Conservation (phyloP, 2,888 invertebrate species). For the Odontothrips loti region DNA sequence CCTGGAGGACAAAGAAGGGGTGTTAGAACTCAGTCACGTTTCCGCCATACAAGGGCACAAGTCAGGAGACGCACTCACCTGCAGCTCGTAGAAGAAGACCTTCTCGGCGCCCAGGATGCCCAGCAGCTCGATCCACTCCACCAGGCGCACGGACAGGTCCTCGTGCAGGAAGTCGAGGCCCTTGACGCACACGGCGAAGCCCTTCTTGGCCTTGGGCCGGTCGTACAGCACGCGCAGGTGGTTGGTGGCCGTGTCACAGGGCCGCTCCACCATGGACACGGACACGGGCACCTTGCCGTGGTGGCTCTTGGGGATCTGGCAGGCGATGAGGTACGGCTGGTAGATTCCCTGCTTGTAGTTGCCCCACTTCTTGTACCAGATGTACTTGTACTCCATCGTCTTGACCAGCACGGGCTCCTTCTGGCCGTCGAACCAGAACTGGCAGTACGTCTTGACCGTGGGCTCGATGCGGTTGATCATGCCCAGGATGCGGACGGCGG, state of each 20-base stretch:
- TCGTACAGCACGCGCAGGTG: conserved; percentile 79
- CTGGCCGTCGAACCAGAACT: conserved; percentile 83
- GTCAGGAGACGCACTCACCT: conserved; percentile 37
- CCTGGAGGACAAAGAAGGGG: conserved; percentile 50
- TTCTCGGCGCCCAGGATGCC: conserved; percentile 84
- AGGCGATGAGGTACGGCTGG: conserved; percentile 86
- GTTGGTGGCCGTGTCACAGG: conserved; percentile 81
- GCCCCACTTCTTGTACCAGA: conserved; percentile 93
- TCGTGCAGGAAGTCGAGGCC: conserved; percentile 90
- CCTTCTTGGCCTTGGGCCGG: conserved; percentile 64
- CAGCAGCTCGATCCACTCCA: conserved; percentile 92
- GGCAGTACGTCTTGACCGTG: conserved; percentile 74
- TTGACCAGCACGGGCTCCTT: conserved; percentile 76
- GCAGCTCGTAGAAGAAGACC: conserved; percentile 82
- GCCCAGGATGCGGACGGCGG: conserved; percentile 75
- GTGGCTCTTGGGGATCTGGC: conserved; percentile 71
- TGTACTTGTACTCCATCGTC: conserved; percentile 85
- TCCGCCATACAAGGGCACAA: too few relatives aligned
- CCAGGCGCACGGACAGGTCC: conserved; percentile 80
- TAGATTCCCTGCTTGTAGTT: conserved; percentile 87
- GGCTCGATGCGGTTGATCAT: conserved; percentile 90
- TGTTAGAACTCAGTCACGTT: too few relatives aligned
- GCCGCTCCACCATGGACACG: conserved; percentile 77
- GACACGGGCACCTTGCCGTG: conserved; percentile 73
- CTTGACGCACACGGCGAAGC: conserved; percentile 90